A percentile compares a stretch with the other conserved stretches of the same genome.
These are phyloP conservation scores for Phrynosoma blainvillii DNA, from an alignment of 2,113 vertebrate genomes.

Conservation along the genomic window DNA sequence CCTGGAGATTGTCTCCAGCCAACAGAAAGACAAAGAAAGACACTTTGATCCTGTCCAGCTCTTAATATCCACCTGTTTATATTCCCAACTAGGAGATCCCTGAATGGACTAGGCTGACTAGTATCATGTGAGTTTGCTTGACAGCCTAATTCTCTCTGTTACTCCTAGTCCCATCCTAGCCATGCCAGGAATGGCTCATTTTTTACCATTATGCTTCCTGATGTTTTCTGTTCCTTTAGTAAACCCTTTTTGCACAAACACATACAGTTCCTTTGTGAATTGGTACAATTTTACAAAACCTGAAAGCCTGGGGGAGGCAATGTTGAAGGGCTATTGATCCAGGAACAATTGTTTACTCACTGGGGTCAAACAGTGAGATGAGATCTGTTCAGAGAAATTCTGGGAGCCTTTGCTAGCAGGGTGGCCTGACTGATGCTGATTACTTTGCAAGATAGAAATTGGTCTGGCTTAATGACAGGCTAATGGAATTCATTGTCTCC, in stretches of 20 bases:
- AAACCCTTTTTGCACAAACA: background rate
- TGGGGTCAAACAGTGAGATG: background rate
- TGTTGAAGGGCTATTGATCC: background rate
- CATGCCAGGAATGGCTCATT: background rate
- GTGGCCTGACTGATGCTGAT: background rate
- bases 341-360: background rate
- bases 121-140: background rate
- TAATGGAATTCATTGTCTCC: background rate
- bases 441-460: conserved; percentile 15
- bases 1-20: no score
- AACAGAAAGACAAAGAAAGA: no score
- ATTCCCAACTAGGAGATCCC: background rate
- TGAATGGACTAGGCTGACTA: background rate
- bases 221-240: background rate
- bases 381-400: background rate
- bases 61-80: background rate
- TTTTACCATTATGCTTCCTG: background rate
- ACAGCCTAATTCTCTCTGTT: background rate
- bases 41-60: background rate
- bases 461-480: background rate
- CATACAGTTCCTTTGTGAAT: background rate
- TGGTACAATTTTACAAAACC: background rate
- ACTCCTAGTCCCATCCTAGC: background rate
- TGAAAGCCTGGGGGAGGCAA: background rate
- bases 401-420: background rate